phyloP scores from a whole-genome alignment of 2,888 invertebrate species.

The Andrena camellia region DNA sequence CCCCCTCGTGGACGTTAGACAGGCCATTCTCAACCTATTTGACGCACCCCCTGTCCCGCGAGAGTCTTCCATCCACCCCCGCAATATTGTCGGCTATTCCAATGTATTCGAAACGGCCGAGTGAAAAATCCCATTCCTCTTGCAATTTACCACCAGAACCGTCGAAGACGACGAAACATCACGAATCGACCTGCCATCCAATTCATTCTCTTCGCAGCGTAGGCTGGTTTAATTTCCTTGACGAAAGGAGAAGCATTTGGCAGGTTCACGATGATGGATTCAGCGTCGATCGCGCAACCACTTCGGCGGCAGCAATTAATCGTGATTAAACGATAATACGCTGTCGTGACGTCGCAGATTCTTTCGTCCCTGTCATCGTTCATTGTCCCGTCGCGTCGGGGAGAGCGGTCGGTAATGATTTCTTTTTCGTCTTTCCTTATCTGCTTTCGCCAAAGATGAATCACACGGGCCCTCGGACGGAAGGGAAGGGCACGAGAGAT shows the following conservation, averaged over 20 bases:
- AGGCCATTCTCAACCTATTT: conserved; percentile 62
- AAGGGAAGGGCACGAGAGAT: conserved; percentile 57
- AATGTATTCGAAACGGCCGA: conserved; percentile 68
- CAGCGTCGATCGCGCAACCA: conserved; percentile 18
- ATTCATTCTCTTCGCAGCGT: neutral
- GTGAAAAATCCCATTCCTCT: conserved; percentile 60
- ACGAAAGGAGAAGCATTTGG: conserved; percentile 12
- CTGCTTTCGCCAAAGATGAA: conserved; percentile 68
- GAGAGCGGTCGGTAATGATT: conserved; percentile 39
- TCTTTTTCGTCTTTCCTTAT: conserved; percentile 7
- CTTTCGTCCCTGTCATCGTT: conserved; percentile 60
- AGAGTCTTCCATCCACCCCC: conserved; percentile 41
- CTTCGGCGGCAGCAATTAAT: conserved; percentile 62
- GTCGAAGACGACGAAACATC: neutral
- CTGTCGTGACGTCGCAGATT: conserved; percentile 61
- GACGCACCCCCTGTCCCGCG: conserved; percentile 63
- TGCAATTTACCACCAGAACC: too few relatives aligned
- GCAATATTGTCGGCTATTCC: conserved; percentile 63
- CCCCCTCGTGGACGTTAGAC: conserved; percentile 55
- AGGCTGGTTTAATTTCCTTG: conserved; percentile 24
- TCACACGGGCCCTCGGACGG: conserved; percentile 48
- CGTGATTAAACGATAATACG: conserved; percentile 64
- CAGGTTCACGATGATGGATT: conserved; percentile 29
- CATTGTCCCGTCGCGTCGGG: conserved; percentile 45
- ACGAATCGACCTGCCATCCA: too few relatives aligned